Evolutionary conservation across 2,113 vertebrate genomes (phyloP).

Genomic region (Isurus oxyrinchus): DNA sequence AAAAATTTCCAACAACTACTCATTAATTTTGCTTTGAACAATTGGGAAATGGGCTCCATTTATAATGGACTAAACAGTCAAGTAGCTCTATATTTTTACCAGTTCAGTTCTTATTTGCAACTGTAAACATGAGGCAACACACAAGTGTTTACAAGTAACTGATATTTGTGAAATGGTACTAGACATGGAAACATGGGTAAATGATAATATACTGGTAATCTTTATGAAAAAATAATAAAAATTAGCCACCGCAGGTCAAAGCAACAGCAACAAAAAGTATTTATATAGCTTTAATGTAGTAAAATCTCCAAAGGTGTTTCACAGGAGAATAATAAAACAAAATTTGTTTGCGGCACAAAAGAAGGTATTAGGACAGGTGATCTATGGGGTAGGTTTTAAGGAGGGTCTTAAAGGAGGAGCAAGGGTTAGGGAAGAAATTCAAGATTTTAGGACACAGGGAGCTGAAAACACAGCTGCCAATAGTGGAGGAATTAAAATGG

Average conservation of each 20-base stretch:
- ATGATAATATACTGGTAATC: background rate
- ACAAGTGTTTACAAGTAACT: background rate
- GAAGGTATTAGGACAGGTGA: background rate
- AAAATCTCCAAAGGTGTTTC: background rate
- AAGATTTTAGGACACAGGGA: background rate
- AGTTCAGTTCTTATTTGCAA: background rate
- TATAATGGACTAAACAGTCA: background rate
- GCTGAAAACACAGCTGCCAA: background rate
- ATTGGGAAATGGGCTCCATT: background rate
- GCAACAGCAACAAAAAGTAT: background rate
- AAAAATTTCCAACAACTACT: background rate
- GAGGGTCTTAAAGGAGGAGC: background rate
- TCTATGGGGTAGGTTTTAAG: background rate
- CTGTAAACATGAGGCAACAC: background rate
- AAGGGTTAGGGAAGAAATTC: background rate
- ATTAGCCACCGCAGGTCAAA: background rate
- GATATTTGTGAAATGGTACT: background rate
- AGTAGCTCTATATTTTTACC: background rate
- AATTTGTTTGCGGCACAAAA: background rate
- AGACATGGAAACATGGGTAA: background rate
- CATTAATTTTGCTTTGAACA: background rate
- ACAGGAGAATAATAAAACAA: background rate
- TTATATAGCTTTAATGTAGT: background rate
- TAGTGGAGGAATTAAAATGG: background rate
- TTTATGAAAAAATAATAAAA: background rate